These are phyloP conservation scores for Lophius piscatorius DNA, from an alignment of 2,113 vertebrate species.

Conservation along the genomic window DNA sequence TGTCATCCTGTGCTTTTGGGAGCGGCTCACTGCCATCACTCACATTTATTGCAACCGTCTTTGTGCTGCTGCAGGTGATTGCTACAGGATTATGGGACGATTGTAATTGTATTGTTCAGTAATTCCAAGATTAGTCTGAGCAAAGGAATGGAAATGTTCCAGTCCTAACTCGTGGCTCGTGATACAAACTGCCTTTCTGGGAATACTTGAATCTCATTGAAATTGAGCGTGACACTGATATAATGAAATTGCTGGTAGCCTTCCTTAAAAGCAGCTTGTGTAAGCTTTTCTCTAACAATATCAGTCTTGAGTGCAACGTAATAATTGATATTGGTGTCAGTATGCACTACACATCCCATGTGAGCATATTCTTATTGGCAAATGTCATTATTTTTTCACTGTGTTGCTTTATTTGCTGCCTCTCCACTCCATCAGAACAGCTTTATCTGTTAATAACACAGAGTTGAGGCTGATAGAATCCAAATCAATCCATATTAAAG, in stretches of 20 bases:
- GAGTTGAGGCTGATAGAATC: background rate
- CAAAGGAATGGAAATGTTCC: constrained; percentile 43
- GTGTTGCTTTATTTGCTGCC: constrained; percentile 3
- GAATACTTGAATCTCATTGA: constrained; percentile 37
- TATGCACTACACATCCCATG: constrained; percentile 20
- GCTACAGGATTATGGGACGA: constrained; percentile 35
- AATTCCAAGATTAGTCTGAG: constrained; percentile 48
- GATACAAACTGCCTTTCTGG: constrained; percentile 44
- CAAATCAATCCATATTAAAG: constrained; percentile 25
- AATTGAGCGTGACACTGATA: constrained; percentile 15
- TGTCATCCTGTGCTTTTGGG: background rate
- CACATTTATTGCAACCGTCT: background rate
- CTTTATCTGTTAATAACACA: constrained; percentile 16
- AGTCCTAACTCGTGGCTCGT: constrained; percentile 14
- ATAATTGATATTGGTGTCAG: constrained; percentile 40
- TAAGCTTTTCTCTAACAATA: constrained; percentile 27
- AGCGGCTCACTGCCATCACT: background rate
- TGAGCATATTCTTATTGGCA: constrained; percentile 9
- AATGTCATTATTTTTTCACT: constrained; percentile 38
- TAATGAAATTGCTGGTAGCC: constrained; percentile 28
- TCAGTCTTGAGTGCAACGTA: constrained; percentile 27
- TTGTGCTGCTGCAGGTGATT: background rate
- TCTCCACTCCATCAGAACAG: background rate
- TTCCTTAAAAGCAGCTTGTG: constrained; percentile 36
- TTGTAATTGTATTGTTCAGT: constrained; percentile 34